Base-by-base conservation (phyloP, 2,888 invertebrate species). In the Acanthococcus lagerstroemiae region DNA sequence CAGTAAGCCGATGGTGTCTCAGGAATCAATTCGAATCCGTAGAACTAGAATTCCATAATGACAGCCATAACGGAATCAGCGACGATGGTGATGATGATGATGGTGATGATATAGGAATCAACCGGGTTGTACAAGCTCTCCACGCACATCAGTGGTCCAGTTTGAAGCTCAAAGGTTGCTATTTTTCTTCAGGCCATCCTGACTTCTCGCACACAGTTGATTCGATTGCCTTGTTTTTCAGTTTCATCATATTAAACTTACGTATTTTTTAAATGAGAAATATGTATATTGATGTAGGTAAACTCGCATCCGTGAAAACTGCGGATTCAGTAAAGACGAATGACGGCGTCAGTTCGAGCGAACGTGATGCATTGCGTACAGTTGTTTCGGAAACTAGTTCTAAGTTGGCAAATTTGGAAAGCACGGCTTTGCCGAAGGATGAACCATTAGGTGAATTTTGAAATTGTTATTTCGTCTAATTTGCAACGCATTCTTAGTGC, bases 61-160 rank as follows among this genome's bases (percentile, higher is more conserved):
- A 80, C 71, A 76, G 75, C 30, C 79, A 80, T 55, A 19, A 50
- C 17, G 9, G 17, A n/a, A 21, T 19, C 9, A n/a, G n/a, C 15
- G 77, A 80, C 69, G 75, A 76, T 50, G 85, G 85, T 72, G 61
- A 55, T 5, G 82, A 82, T 65, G 75, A 79, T 73, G 75, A 76
- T 50, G 85, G 85, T 72, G 61, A 55, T 5, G 82, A 82, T 65
- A 79, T 79, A 70, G 87, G 87, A 3, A 80, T 84, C 15, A 80
- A 82, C 30, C 78, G 87, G 73, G 80, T 88, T 15, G 76, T 83
- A 52, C 86, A 87, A 77, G 85, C 85, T 54, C 75, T 88, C 30
- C 82, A 86, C 72, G 82, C 86, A 54, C 85, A 87, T 73, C 79
- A 82, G 55, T 88, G 88, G 87, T 81, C 87, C 24, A 86, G 86